Percentiles rank a stretch among this genome's conserved stretches.
These are phyloP conservation scores for Carassius carassius DNA, from an alignment of 2,113 vertebrate species.

Conservation along the genomic window DNA sequence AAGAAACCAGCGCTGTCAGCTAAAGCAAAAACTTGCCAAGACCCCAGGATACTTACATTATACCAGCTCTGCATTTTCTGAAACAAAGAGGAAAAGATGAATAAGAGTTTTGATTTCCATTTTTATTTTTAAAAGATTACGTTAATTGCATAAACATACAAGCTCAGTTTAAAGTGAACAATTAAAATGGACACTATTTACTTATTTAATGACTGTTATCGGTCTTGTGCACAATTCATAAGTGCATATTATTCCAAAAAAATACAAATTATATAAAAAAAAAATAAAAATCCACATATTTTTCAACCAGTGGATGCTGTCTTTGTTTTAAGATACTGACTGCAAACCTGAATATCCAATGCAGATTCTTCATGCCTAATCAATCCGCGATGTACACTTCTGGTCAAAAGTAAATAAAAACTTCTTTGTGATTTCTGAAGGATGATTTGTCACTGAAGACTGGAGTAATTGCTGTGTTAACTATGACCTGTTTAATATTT, in stretches of 20 bases:
- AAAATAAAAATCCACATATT: neutral
- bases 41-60: constrained; percentile 82
- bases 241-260: too few relatives aligned
- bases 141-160: too few relatives aligned
- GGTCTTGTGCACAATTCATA: neutral
- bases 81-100: constrained; percentile 64
- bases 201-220: neutral
- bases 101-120: too few relatives aligned
- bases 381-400: neutral
- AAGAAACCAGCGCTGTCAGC: constrained; percentile 20
- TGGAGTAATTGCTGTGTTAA: too few relatives aligned
- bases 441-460: too few relatives aligned
- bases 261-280: too few relatives aligned
- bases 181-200: neutral
- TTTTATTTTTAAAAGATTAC: too few relatives aligned
- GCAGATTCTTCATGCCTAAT: neutral
- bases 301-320: neutral
- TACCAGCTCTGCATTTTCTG: constrained; percentile 97
- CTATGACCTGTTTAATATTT: too few relatives aligned
- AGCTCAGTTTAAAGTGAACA: neutral
- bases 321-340: neutral
- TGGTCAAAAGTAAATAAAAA: too few relatives aligned
- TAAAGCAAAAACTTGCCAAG: constrained; percentile 20
- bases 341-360: neutral
- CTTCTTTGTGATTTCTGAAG: too few relatives aligned